Conservation (phyloP, 2,797 vertebrate genomes). For the Eleutherodactylus coqui region DNA sequence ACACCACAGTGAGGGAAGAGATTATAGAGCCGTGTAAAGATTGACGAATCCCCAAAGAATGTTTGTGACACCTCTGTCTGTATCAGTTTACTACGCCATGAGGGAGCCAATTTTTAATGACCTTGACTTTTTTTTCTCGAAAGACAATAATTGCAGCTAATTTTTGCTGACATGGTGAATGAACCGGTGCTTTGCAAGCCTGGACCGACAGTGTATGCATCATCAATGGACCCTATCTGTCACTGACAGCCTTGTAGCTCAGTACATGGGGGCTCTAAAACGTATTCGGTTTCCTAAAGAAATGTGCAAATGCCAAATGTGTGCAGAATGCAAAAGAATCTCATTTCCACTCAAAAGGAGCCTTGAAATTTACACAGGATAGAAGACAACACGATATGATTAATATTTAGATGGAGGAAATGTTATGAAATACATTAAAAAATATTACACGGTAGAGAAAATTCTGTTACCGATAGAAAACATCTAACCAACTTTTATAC, state of each 20-base stretch:
- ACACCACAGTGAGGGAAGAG: neutral
- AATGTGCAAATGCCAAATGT: neutral
- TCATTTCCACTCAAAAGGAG: neutral
- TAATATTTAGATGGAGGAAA: neutral
- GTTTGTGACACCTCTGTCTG: neutral
- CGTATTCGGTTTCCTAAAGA: neutral
- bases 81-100: neutral
- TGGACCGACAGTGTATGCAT: neutral
- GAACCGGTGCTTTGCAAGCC: neutral
- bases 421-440: neutral
- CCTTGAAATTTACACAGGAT: neutral
- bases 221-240: neutral
- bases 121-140: neutral
- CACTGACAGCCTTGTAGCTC: neutral
- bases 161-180: neutral
- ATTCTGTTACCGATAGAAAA: neutral
- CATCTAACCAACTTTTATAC: neutral
- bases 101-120: neutral
- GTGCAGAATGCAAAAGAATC: no score
- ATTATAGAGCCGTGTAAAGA: neutral
- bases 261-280: neutral
- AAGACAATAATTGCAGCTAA: neutral
- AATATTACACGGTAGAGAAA: neutral
- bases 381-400: neutral
- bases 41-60: neutral